Conservation (phyloP, 2,113 vertebrate genomes). For the Pao palembangensis region DNA sequence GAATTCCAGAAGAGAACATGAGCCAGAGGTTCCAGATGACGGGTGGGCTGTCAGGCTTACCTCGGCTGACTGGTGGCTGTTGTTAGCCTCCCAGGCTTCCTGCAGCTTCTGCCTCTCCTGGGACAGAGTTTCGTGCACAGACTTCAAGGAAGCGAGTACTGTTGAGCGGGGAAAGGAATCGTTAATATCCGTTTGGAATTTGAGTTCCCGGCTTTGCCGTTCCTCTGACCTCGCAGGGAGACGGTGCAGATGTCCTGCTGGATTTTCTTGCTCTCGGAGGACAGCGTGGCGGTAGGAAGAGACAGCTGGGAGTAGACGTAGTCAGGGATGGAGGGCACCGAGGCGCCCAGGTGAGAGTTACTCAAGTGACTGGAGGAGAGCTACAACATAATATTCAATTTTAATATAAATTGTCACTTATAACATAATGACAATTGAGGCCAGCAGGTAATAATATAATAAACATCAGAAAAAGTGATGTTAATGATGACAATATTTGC, state of each 20-base stretch:
- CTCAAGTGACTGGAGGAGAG: slow-evolving; percentile 64
- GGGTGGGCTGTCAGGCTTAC: slow-evolving; percentile 34
- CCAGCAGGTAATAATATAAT: too few species aligned
- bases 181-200: not conserved
- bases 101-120: slow-evolving; percentile 73
- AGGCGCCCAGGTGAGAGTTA: slow-evolving; percentile 72
- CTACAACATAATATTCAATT: slow-evolving; percentile 32
- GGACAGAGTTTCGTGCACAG: slow-evolving; percentile 69
- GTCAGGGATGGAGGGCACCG: slow-evolving; percentile 86
- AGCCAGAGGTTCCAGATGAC: not conserved
- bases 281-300: slow-evolving; percentile 60
- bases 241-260: slow-evolving; percentile 86
- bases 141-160: slow-evolving; percentile 73
- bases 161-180: slow-evolving; percentile 1
- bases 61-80: slow-evolving; percentile 57
- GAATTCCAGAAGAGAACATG: too few species aligned
- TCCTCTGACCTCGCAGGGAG: slow-evolving; percentile 67
- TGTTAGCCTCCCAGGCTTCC: slow-evolving; percentile 62
- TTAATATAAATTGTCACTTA: too few species aligned
- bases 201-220: not conserved
- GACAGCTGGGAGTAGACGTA: slow-evolving; percentile 82
- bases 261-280: slow-evolving; percentile 81
- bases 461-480: too few species aligned
- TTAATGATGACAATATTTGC: too few species aligned
- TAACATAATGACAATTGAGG: too few species aligned